These are phyloP conservation scores for Drosophila bocqueti DNA, from an alignment of 1,140 invertebrate species.

Conservation along the genomic window DNA sequence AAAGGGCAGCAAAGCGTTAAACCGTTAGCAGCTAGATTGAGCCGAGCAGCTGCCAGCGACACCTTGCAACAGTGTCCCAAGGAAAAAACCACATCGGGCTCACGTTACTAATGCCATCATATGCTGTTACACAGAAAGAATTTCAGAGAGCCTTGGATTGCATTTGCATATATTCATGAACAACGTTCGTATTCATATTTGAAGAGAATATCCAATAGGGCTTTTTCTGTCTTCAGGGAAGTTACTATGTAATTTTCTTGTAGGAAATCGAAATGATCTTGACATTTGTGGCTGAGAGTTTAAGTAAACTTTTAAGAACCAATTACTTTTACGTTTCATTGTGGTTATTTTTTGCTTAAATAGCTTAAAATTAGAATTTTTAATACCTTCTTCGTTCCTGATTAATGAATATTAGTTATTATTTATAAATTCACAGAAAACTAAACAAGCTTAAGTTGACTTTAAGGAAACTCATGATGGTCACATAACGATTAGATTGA, in stretches of 20 bases:
- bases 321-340: background rate
- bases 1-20: slow-evolving; percentile 63
- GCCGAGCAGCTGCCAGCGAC: slow-evolving; percentile 74
- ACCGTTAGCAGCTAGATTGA: slow-evolving; percentile 66
- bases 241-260: background rate
- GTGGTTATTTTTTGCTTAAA: background rate
- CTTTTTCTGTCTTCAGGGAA: background rate
- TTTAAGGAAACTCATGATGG: background rate
- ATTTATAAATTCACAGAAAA: background rate
- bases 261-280: background rate
- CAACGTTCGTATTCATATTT: background rate
- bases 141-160: too few relatives aligned
- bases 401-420: background rate
- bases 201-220: background rate
- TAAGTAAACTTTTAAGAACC: background rate
- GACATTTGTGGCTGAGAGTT: background rate
- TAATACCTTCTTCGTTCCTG: background rate
- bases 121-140: background rate
- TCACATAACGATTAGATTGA: too few relatives aligned
- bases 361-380: background rate
- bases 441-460: background rate
- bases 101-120: slow-evolving; percentile 67
- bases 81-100: slow-evolving; percentile 37
- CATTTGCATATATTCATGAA: background rate
- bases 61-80: slow-evolving; percentile 66